These are phyloP conservation scores for Acanthis flammea DNA, from an alignment of 2,797 vertebrate species.

Conservation along the genomic window DNA sequence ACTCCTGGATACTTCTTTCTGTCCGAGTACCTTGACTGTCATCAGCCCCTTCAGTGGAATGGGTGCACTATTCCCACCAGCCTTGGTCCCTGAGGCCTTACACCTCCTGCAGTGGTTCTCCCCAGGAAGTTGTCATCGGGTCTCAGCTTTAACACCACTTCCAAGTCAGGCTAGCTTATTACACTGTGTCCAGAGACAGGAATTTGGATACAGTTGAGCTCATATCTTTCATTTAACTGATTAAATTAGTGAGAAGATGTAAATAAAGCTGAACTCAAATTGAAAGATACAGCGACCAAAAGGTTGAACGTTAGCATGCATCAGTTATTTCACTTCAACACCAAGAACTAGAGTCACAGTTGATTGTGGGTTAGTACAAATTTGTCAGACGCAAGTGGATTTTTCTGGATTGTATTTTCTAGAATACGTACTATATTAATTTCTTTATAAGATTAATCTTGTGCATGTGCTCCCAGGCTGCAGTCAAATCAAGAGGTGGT, in stretches of 20 bases:
- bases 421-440: neutral
- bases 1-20: neutral
- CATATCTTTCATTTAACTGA: neutral
- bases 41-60: neutral
- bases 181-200: constrained; percentile 33
- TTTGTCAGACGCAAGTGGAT: constrained; percentile 35
- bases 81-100: constrained; percentile 58
- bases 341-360: constrained; percentile 61
- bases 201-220: constrained; percentile 52
- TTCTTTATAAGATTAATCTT: neutral
- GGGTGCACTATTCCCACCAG: neutral
- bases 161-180: constrained; percentile 24
- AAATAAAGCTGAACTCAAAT: constrained; percentile 59
- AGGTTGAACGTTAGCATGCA: constrained; percentile 60
- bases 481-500: neutral
- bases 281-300: constrained; percentile 51
- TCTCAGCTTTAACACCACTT: constrained; percentile 38
- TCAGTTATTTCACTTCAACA: constrained; percentile 66
- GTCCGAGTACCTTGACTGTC: neutral
- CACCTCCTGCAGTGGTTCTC: constrained; percentile 8
- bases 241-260: constrained; percentile 50
- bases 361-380: constrained; percentile 54
- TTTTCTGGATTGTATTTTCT: constrained; percentile 48
- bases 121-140: neutral
- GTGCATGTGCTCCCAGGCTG: constrained; percentile 43